A percentile compares a stretch with the other conserved stretches of the same genome.
Evolutionary conservation across 2,113 vertebrate genomes (phyloP).

Genomic region (Campylorhamphus procurvoides): DNA sequence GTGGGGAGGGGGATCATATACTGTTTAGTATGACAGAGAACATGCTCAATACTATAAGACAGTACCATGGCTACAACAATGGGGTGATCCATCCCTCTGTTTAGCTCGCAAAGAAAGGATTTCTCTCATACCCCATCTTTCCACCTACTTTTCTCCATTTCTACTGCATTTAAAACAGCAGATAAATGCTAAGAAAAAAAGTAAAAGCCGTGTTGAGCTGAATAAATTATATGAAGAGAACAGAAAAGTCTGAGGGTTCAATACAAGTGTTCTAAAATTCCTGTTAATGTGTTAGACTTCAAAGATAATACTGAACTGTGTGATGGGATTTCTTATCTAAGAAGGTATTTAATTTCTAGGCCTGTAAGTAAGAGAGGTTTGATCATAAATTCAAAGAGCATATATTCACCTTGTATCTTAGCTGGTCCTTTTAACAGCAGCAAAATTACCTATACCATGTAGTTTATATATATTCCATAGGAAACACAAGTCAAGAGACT

Average conservation of each 20-base stretch:
- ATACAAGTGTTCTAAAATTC: neutral
- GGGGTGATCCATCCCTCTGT: neutral
- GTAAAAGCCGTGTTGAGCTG: neutral
- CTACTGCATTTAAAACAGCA: neutral
- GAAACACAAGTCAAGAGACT: neutral
- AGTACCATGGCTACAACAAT: neutral
- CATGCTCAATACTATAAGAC: neutral
- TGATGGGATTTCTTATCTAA: neutral
- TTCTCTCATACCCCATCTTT: neutral
- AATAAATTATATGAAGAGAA: neutral
- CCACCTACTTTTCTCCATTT: neutral
- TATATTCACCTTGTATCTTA: neutral
- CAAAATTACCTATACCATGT: neutral
- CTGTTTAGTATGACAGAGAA: neutral
- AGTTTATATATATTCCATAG: neutral
- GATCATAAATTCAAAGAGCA: neutral
- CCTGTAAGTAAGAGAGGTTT: neutral
- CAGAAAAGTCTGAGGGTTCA: neutral
- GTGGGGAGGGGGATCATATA: neutral
- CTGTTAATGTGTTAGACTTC: neutral
- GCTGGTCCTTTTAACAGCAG: neutral
- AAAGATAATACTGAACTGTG: neutral
- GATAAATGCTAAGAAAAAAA: neutral
- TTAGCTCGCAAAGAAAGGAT: neutral
- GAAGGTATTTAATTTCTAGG: neutral